Base-by-base conservation (phyloP, 2,888 invertebrate genomes). In the Mayetiola destructor region DNA sequence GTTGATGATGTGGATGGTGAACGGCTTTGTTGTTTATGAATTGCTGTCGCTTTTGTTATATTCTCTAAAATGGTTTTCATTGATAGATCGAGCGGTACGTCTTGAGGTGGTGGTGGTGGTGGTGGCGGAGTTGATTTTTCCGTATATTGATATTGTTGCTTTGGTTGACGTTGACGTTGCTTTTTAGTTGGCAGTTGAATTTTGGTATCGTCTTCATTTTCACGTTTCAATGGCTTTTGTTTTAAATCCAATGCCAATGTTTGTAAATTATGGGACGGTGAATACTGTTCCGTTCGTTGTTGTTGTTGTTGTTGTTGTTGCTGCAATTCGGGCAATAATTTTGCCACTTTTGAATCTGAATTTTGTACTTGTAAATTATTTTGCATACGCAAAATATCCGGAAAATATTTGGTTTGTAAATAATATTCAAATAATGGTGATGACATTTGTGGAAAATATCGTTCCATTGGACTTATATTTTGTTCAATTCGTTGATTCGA, bases 31-130 rank as follows among this genome's bases (percentile, higher is more conserved):
- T 32, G 35, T 37, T 55, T 36, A 20, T 55, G 37, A 14, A 8
- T 35, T 5, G 10, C 30, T 40, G 56, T 35, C 1, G 37, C 29
- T 56, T 27, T 23, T 42, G 42, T 27, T 3, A 18, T 35, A n/a
- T 35, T 36, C 60, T 62, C 53, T 2, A 30, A 9, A 18, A 53
- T 30, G 10, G 60, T 12, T 58, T 84, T 87, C 73, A 88, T 78
- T 18, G 89, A 89, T 37, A 92, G 75, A 70, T 93, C 92, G 59
- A 93, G 73, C 0, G 92, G 92, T 3, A 81, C 84, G 61, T 91
- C 90, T 67, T 90, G 89, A 0, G 83, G 83, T 54, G 82, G 78
- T 37, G 72, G 69, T 59, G 75, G 68, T 23, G 35, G 14, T 9
- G 36, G 32, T n/a, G n/a, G n/a, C n/a, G n/a, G n/a, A n/a, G n/a